These are phyloP conservation scores for Brenthis daphne DNA, from an alignment of 2,888 invertebrate species.

Conservation along the genomic window DNA sequence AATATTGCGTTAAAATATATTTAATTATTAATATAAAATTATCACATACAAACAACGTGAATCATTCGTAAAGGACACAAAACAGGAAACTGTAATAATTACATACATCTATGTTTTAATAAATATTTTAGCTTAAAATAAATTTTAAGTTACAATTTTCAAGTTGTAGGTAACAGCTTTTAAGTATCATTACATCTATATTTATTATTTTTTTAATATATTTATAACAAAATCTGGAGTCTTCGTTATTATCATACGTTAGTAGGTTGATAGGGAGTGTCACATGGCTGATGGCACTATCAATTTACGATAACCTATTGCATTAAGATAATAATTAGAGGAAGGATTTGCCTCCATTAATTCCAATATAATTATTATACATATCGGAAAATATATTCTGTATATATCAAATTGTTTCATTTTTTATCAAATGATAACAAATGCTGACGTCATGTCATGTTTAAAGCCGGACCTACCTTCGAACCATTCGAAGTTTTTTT, in stretches of 20 bases:
- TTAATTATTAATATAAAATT: constrained; percentile 28
- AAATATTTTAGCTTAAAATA: constrained; percentile 25
- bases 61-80: constrained; percentile 35
- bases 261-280: constrained; percentile 72
- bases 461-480: constrained; percentile 47
- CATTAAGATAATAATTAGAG: constrained; percentile 73
- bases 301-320: constrained; percentile 75
- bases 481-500: constrained; percentile 43
- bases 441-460: constrained; percentile 58
- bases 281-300: constrained; percentile 75
- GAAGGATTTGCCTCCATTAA: constrained; percentile 69
- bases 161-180: constrained; percentile 17
- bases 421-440: constrained; percentile 61
- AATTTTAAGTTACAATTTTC: constrained; percentile 19
- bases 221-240: too few species aligned
- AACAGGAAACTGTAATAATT: constrained; percentile 29
- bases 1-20: constrained; percentile 24
- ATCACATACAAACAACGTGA: constrained; percentile 37
- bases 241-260: constrained; percentile 23
- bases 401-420: constrained; percentile 37
- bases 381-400: constrained; percentile 39
- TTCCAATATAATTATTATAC: constrained; percentile 55
- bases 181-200: too few species aligned
- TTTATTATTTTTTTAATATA: too few species aligned
- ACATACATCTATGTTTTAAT: constrained; percentile 19